Evolutionary conservation across 2,797 vertebrate species (phyloP), one percentile per base, ranked within the genome.

Genomic region (Chelon labrosus): DNA sequence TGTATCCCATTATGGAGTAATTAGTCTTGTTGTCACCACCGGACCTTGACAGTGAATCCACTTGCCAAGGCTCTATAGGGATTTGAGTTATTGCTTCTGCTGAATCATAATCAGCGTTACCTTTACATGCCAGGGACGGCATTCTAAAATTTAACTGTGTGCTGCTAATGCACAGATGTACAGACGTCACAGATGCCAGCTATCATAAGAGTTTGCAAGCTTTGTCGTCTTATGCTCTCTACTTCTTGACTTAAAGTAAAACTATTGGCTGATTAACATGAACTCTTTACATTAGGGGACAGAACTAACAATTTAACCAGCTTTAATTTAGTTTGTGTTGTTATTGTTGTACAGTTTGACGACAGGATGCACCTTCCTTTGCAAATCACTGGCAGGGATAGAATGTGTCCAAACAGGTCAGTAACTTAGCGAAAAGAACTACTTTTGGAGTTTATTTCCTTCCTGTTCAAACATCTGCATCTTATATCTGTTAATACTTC

Each of bases 21-120:
- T 94, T 91, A 93, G 91, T 92, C 89, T 91, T 89, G 84, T 90
- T 92, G 89, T 92, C 90, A 91, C 82, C 73, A 44, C 65, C 54
- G 77, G 90, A 92, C 89, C 85, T 91, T 91, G 85, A 93, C 89
- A 91, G 84, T 79, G 80, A 89, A 91, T 88, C 89, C 77, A 90
- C 87, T 88, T 70, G 80, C 78, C 10, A 51, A 44, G 68, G 75
- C 83, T 91, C 85, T 80, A 64, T 79, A 81, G 89, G 86, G 87
- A 91, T 84, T 88, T 82, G 75, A 82, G 60, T 66, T 80, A 75
- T 86, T 82, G 73, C 71, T 38, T 35, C 70, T 22, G 59, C 78
- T 87, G 89, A 92, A 92, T 91, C 75, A 75, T 79, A 91, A 92
- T 87, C 77, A 89, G 73, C 13, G 39, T 59, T 2, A 37, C 70